phyloP scores from a whole-genome alignment of 2,888 invertebrate species.

The Platycheirus albimanus region DNA sequence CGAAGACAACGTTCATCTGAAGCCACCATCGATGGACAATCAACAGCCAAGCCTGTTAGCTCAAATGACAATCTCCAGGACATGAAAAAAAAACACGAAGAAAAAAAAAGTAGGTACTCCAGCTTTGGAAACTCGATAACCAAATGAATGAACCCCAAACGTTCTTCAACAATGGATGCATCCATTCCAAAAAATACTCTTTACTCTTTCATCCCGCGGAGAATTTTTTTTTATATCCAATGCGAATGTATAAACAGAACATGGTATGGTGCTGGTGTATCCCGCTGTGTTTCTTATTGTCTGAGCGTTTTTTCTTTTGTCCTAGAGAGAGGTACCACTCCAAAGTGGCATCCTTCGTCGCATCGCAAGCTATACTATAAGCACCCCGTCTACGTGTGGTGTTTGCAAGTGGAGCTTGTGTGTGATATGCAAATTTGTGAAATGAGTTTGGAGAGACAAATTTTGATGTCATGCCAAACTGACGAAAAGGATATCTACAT shows the following conservation, averaged over 20 bases:
- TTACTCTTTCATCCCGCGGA: neutral
- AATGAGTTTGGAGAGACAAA: constrained; percentile 50
- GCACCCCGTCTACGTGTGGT: constrained; percentile 31
- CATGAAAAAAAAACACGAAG: neutral
- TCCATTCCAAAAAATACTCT: neutral
- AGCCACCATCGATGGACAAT: too few species aligned
- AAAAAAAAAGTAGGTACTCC: constrained; percentile 27
- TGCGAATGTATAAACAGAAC: too few species aligned
- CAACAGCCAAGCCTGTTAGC: too few species aligned
- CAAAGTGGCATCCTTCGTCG: constrained; percentile 43
- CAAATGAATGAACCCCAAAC: constrained; percentile 31
- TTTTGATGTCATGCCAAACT: constrained; percentile 33
- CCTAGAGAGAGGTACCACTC: constrained; percentile 3
- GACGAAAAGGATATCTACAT: constrained; percentile 25
- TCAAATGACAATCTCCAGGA: too few species aligned
- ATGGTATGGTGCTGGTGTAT: neutral
- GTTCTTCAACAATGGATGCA: constrained; percentile 16
- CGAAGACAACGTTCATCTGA: neutral
- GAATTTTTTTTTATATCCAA: constrained; percentile 9
- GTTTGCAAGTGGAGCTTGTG: constrained; percentile 28
- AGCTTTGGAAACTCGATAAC: constrained; percentile 59
- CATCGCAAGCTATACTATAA: constrained; percentile 5
- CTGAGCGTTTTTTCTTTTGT: neutral
- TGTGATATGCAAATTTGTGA: constrained; percentile 65
- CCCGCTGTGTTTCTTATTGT: constrained; percentile 22